phyloP scores from a whole-genome alignment of 2,113 vertebrate genomes.

The Plestiodon gilberti region DNA sequence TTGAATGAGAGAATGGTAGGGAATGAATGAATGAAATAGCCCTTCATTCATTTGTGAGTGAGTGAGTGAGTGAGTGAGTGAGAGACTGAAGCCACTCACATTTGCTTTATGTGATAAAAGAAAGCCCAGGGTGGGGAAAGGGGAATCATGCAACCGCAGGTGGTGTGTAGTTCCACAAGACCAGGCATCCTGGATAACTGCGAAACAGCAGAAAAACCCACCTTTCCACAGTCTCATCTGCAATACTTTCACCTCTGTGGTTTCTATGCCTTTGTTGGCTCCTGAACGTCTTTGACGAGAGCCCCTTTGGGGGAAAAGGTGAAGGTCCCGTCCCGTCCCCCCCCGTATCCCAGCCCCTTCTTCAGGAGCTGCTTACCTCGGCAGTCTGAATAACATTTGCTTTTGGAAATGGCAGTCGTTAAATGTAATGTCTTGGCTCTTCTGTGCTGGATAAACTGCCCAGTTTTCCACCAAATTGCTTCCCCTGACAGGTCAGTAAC shows the following conservation, averaged over 20 bases:
- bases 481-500: not conserved
- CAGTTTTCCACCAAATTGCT: not conserved
- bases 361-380: not conserved
- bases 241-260: no score
- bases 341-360: not conserved
- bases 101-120: not conserved
- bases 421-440: not conserved
- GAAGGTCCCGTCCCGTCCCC: not conserved
- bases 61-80: no score
- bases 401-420: not conserved
- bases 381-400: not conserved
- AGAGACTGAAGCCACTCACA: no score
- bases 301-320: not conserved
- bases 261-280: not conserved
- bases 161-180: not conserved
- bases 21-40: no score
- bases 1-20: no score
- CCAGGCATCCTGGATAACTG: not conserved
- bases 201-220: no score
- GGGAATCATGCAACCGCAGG: no score
- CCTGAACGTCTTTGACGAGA: not conserved
- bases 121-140: no score
- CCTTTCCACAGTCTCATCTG: no score
- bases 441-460: no score
- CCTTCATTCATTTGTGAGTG: no score